These are phyloP conservation scores for Macroglossus sobrinus DNA, from an alignment of 2,113 vertebrate genomes.

Conservation along the genomic window DNA sequence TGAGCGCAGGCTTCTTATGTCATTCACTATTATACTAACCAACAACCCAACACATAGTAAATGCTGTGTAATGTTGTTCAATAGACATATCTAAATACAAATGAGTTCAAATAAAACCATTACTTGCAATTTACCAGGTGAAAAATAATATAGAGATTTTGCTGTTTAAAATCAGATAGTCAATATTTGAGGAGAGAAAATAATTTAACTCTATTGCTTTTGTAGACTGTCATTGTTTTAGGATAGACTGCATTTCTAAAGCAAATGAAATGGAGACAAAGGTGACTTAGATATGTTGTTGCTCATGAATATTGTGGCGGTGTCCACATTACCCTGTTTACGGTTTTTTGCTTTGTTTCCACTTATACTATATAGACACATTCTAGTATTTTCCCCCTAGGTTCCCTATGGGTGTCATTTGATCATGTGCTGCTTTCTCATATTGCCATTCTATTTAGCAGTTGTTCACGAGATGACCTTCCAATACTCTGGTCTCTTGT, in stretches of 20 bases:
- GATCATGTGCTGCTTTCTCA: not conserved
- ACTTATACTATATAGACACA: not conserved
- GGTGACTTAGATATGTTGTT: not conserved
- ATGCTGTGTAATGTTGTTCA: not conserved
- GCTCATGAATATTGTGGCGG: not conserved
- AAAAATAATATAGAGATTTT: not conserved
- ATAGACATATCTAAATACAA: not conserved
- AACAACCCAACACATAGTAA: not conserved
- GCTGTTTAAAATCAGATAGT: not conserved
- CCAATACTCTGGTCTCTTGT: not conserved
- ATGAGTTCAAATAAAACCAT: not conserved
- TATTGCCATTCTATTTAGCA: not conserved
- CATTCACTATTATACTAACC: not conserved
- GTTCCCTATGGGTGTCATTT: not conserved
- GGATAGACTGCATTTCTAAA: not conserved
- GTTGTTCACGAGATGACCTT: not conserved
- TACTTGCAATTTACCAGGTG: not conserved
- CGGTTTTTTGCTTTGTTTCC: not conserved
- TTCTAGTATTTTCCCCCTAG: not conserved
- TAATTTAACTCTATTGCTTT: not conserved
- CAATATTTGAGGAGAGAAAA: not conserved
- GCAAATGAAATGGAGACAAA: not conserved
- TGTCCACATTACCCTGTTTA: not conserved
- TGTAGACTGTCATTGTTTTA: not conserved
- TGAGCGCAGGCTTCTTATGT: not conserved